Evolutionary conservation across 1,140 invertebrate genomes (phyloP).

Genomic region (Drosophila kanapiae): DNA sequence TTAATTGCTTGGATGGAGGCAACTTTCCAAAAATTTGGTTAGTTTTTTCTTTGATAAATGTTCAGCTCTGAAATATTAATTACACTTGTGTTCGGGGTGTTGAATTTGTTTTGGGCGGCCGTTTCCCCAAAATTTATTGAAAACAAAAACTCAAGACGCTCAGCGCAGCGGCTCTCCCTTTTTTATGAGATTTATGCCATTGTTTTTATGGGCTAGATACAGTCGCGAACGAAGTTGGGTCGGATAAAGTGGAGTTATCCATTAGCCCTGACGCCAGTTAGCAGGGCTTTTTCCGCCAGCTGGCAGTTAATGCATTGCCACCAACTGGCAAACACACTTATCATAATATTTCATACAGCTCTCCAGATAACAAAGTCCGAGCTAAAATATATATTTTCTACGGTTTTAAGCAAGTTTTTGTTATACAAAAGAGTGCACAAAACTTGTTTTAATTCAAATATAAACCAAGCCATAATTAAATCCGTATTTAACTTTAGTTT

Average conservation of each 20-base stretch:
- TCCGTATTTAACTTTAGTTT: not conserved
- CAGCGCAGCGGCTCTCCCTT: constrained; percentile 6
- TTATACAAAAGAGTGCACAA: no score
- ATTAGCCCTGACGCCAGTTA: constrained; percentile 26
- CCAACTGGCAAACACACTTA: constrained; percentile 35
- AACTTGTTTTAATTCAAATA: no score
- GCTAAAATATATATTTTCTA: no score
- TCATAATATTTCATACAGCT: constrained; percentile 11
- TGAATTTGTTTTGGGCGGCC: constrained; percentile 63
- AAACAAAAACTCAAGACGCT: constrained; percentile 69
- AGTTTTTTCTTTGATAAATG: constrained; percentile 74
- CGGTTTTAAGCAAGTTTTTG: no score
- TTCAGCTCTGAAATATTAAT: constrained; percentile 77
- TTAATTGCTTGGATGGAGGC: constrained; percentile 67
- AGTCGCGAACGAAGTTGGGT: constrained; percentile 11
- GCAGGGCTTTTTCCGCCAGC: constrained; percentile 19
- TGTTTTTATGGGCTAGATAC: constrained; percentile 46
- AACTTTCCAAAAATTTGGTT: constrained; percentile 73
- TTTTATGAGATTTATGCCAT: constrained; percentile 66
- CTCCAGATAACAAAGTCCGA: no score
- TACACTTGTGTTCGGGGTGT: constrained; percentile 72
- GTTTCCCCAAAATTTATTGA: constrained; percentile 69
- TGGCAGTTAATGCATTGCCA: constrained; percentile 38
- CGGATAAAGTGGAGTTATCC: constrained; percentile 39
- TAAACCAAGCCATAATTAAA: not conserved